A percentile compares a stretch with the other conserved stretches of the same genome.
These are phyloP conservation scores for Netelia inedita DNA, from an alignment of 2,888 invertebrate genomes.

Conservation along the genomic window DNA sequence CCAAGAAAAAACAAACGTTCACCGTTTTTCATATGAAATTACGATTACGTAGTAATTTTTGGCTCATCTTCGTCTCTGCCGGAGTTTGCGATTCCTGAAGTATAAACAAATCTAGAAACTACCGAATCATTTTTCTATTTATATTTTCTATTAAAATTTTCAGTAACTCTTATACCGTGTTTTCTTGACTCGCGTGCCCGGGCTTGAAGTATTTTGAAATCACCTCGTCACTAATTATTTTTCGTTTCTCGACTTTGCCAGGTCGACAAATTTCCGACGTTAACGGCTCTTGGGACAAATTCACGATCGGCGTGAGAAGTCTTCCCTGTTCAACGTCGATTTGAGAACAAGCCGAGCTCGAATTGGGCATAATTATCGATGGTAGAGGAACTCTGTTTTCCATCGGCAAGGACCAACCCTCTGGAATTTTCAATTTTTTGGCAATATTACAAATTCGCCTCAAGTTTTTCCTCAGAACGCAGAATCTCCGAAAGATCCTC, in stretches of 20 bases:
- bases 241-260: not conserved
- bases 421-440: not conserved
- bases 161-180: no score
- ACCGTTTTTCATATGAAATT: not conserved
- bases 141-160: not conserved
- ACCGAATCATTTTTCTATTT: not conserved
- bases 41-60: conserved; percentile 45
- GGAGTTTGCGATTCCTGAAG: conserved; percentile 3
- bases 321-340: not conserved
- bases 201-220: conserved; percentile 40
- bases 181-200: not conserved
- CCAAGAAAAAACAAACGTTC: not conserved
- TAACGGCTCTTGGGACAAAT: not conserved
- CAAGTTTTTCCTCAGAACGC: not conserved
- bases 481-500: not conserved
- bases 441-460: conserved; percentile 21
- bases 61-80: conserved; percentile 23
- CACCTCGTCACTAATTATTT: not conserved
- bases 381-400: not conserved
- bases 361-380: not conserved
- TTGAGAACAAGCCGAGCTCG: not conserved
- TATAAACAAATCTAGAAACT: not conserved
- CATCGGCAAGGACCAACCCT: not conserved
- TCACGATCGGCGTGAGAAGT: not conserved
- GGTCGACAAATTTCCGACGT: not conserved